phyloP scores from a whole-genome alignment of 2,113 vertebrate genomes.

The Polypterus bichir region DNA sequence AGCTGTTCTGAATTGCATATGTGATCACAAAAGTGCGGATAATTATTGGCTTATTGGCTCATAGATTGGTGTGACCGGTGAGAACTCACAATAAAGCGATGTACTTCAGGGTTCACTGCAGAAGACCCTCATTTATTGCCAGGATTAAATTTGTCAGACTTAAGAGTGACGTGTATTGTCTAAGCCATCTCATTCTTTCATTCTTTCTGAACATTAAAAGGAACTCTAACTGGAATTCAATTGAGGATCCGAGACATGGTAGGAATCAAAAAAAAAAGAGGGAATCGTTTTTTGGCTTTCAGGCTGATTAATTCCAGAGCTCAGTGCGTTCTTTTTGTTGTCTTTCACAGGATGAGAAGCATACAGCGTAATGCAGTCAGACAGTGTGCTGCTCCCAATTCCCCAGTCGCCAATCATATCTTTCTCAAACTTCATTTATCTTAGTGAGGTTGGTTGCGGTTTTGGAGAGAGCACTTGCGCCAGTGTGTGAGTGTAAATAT shows the following conservation, averaged over 20 bases:
- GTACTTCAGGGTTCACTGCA: constrained; percentile 23
- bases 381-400: constrained; percentile 22
- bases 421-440: constrained; percentile 27
- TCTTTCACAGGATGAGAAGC: constrained; percentile 22
- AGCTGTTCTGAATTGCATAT: no score
- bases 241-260: constrained; percentile 25
- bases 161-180: constrained; percentile 33
- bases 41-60: background rate
- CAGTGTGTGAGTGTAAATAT: constrained; percentile 16
- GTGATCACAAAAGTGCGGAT: no score
- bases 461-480: constrained; percentile 24
- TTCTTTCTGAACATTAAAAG: constrained; percentile 32
- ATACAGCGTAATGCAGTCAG: constrained; percentile 18
- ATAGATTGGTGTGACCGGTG: constrained; percentile 9
- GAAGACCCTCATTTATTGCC: constrained; percentile 31
- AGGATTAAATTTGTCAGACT: constrained; percentile 34
- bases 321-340: constrained; percentile 17
- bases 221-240: constrained; percentile 38
- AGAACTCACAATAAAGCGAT: constrained; percentile 25
- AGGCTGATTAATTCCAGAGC: constrained; percentile 34
- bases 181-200: constrained; percentile 26
- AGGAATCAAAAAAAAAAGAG: constrained; percentile 21
- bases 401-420: constrained; percentile 19
- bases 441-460: constrained; percentile 23
- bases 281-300: constrained; percentile 31